Evolutionary conservation across 1,140 invertebrate genomes (phyloP), one percentile per base, ranked within the genome.

Genomic region (Lepidostoma basale): DNA sequence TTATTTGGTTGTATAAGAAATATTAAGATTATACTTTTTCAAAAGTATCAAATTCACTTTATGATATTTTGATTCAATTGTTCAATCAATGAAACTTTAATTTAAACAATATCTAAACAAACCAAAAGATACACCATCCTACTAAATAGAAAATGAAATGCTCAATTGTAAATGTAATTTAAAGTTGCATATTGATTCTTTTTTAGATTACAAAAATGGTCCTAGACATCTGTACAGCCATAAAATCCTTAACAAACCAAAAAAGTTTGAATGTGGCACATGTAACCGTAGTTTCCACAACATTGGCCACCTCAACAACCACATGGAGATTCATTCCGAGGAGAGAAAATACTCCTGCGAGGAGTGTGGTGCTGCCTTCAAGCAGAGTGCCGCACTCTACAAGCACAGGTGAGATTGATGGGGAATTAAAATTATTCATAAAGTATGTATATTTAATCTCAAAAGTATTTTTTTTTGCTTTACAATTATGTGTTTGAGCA

Each of bases 311-410:
- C 25, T 45, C 1, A 47, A 14, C 44, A 45, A 44, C 5, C 44
- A 67, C 18, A 20, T 47, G 0, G 39, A 64, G 20, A 64, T 52
- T 10, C 62, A 64, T 30, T 64, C 62, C 3, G 62, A 64, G 9
- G 45, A 33, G 3, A 66, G 63, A 25, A 67, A 59, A 10, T 59
- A 67, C 16, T 12, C 25, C 0, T 67, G 52, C 10, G 16, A 36
- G 4, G 63, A 67, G 10, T 67, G 64, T 16, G 64, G 26, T 6
- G 40, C 40, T 1, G 6, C 64, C 1, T 67, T 67, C 30, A 67
- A 67, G 9, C 64, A 67, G 22, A 6, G 20, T 12, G 52, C 54
- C n/a, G 64, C 49, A 33, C 44, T 67, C 3, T 59, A 59, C 54
- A 59, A 67, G 39, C 64, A 67, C 42, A 67, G 25, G 64, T 67